phyloP scores from a whole-genome alignment of 2,113 vertebrate genomes.

The Hymenochirus boettgeri region DNA sequence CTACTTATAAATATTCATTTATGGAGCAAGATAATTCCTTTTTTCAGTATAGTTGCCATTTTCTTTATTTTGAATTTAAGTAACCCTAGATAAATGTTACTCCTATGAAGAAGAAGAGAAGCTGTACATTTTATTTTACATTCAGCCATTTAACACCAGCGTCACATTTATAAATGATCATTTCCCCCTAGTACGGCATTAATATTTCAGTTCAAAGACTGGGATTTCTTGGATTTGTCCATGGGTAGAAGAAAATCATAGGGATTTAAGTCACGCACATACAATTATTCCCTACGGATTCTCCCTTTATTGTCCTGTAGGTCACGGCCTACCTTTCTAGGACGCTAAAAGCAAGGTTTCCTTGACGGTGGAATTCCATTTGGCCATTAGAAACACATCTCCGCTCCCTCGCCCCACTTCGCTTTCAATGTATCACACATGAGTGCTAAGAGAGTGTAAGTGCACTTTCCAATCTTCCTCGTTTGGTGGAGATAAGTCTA shows the following conservation, averaged over 20 bases:
- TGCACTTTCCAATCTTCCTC: background rate
- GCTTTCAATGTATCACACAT: background rate
- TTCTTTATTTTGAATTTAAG: too few species aligned
- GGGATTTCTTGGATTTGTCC: constrained; percentile 2
- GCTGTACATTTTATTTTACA: too few species aligned
- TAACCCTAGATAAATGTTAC: too few species aligned
- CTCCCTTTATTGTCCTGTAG: background rate
- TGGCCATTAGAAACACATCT: constrained; percentile 5
- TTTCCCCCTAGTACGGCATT: too few species aligned
- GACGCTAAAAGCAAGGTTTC: constrained; percentile 16
- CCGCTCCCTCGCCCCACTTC: background rate
- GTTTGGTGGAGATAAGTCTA: background rate
- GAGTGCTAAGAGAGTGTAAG: background rate
- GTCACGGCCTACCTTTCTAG: constrained; percentile 4
- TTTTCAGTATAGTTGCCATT: too few species aligned
- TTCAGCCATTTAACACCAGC: too few species aligned
- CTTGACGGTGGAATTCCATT: background rate
- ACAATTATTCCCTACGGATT: constrained; percentile 1
- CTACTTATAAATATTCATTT: too few species aligned
- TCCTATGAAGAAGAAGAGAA: too few species aligned
- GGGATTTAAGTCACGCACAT: constrained; percentile 2
- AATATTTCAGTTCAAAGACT: background rate
- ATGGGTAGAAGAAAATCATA: constrained; percentile 4
- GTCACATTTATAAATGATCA: too few species aligned
- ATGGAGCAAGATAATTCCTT: too few species aligned